These are phyloP conservation scores for Morpho achilles DNA, from an alignment of 2,888 invertebrate species.

Conservation along the genomic window DNA sequence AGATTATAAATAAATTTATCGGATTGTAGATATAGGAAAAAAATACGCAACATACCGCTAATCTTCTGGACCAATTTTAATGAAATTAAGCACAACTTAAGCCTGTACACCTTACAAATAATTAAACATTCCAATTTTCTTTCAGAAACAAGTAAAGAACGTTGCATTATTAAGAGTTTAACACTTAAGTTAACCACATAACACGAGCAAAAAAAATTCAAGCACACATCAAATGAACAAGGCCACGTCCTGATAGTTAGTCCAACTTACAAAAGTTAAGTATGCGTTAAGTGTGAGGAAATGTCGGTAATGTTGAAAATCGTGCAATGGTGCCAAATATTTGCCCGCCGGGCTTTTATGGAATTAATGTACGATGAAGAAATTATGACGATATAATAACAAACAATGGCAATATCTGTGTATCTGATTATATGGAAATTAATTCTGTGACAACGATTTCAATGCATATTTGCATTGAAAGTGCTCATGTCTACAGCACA, in stretches of 20 bases:
- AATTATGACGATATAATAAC: conserved; percentile 6
- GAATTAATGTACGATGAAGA: conserved; percentile 2
- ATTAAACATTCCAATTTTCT: too few relatives aligned
- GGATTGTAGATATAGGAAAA: too few relatives aligned
- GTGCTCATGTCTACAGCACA: conserved; percentile 10
- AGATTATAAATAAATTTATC: too few relatives aligned
- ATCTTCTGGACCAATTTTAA: too few relatives aligned
- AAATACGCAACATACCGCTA: too few relatives aligned
- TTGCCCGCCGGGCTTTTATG: conserved; percentile 3
- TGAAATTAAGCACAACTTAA: neutral
- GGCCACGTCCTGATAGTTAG: too few relatives aligned
- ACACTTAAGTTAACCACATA: neutral
- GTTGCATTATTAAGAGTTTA: too few relatives aligned
- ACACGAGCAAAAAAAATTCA: too few relatives aligned
- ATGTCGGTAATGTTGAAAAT: neutral
- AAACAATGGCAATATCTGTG: conserved; percentile 11
- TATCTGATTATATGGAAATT: conserved; percentile 20
- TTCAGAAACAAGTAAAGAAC: too few relatives aligned
- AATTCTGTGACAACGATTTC: conserved; percentile 11
- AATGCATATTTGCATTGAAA: conserved; percentile 23
- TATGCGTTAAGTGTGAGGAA: neutral
- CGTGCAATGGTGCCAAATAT: conserved; percentile 10
- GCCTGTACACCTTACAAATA: too few relatives aligned
- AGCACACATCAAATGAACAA: too few relatives aligned
- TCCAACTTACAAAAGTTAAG: too few relatives aligned